Evolutionary conservation across 2,113 vertebrate genomes (phyloP).

Genomic region (Archocentrus centrarchus): DNA sequence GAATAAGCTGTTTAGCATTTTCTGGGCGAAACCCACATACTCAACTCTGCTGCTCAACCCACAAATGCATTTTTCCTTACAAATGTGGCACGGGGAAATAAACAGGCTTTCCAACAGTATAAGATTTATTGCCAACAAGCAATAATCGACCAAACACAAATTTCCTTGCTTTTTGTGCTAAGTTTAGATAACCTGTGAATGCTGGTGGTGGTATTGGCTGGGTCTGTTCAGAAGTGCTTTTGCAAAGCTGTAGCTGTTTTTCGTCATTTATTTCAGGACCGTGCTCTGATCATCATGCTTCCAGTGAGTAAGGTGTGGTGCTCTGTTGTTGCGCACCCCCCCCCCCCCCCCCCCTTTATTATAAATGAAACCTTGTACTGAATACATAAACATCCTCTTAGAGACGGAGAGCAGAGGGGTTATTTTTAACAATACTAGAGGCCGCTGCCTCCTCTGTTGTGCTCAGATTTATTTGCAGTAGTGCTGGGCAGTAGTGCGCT

Average conservation of each 20-base stretch:
- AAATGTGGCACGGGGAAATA: too few relatives aligned
- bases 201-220: not conserved
- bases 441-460: not conserved
- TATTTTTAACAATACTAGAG: not conserved
- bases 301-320: not conserved
- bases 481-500: too few relatives aligned
- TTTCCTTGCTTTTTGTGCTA: too few relatives aligned
- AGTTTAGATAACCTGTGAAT: constrained; percentile 46
- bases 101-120: too few relatives aligned
- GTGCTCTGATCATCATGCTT: not conserved
- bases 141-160: too few relatives aligned
- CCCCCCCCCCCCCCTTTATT: not conserved
- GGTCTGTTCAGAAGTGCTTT: not conserved
- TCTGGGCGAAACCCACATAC: too few relatives aligned
- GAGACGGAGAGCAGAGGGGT: not conserved
- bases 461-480: not conserved
- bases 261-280: not conserved
- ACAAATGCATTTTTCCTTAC: too few relatives aligned
- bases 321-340: not conserved
- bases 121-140: too few relatives aligned
- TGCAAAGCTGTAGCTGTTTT: not conserved
- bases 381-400: not conserved
- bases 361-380: not conserved
- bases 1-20: too few relatives aligned
- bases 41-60: too few relatives aligned